A percentile compares a stretch with the other conserved stretches of the same genome.
Evolutionary conservation across 2,113 vertebrate genomes (phyloP).

Genomic region (Amazona guildingii): DNA sequence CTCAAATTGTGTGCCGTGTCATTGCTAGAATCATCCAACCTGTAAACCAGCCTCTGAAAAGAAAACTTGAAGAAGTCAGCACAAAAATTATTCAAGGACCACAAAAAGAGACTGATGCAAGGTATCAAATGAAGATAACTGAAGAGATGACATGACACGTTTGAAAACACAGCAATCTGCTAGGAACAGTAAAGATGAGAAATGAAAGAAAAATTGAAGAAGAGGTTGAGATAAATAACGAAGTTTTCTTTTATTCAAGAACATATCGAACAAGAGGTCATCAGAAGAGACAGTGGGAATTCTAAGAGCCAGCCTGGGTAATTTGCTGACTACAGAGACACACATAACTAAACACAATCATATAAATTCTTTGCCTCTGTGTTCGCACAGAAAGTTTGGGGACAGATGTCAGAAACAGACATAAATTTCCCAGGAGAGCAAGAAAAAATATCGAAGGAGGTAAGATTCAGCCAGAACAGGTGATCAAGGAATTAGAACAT

Average conservation of each 20-base stretch:
- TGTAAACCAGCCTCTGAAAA: background rate
- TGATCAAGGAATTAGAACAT: constrained; percentile 67
- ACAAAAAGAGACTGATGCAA: background rate
- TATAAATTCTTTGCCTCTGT: constrained; percentile 68
- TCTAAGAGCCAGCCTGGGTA: constrained; percentile 57
- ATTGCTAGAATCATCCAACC: background rate
- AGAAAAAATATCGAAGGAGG: constrained; percentile 36
- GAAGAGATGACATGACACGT: background rate
- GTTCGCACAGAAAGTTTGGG: constrained; percentile 55
- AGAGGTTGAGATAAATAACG: constrained; percentile 66
- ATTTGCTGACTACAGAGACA: constrained; percentile 71
- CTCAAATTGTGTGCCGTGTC: background rate
- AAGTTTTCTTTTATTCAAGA: constrained; percentile 45
- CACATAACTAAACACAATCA: constrained; percentile 67
- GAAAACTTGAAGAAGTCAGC: background rate
- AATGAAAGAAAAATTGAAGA: constrained; percentile 53
- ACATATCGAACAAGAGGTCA: constrained; percentile 59
- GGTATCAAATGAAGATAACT: background rate
- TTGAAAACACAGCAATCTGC: background rate
- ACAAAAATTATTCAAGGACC: background rate
- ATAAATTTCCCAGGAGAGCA: constrained; percentile 67
- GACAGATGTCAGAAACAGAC: constrained; percentile 71
- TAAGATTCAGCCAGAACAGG: constrained; percentile 44
- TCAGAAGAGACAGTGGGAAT: constrained; percentile 54
- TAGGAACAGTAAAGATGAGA: constrained; percentile 29